Conservation (phyloP, 2,113 vertebrate genomes). For the Salminus brasiliensis region DNA sequence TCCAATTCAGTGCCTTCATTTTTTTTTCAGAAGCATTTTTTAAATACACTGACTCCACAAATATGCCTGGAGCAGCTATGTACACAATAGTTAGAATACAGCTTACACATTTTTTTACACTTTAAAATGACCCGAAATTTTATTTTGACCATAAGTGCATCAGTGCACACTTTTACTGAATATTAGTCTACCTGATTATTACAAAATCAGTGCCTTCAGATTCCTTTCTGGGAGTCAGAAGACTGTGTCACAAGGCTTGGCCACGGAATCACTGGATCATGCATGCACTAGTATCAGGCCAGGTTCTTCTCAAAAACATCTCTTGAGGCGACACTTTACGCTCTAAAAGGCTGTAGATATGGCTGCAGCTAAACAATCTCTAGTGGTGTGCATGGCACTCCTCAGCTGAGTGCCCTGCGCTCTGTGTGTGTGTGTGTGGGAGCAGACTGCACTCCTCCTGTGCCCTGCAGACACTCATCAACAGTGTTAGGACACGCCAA, state of each 20-base stretch:
- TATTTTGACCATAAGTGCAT: too few species aligned
- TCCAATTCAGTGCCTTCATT: background rate
- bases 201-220: too few species aligned
- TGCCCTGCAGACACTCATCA: conserved; percentile 99
- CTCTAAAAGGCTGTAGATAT: conserved; percentile 11
- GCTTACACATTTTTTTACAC: too few species aligned
- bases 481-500: conserved; percentile 99
- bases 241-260: too few species aligned
- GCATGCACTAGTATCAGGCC: conserved; percentile 9
- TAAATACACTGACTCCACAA: too few species aligned
- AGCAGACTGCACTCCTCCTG: conserved; percentile 82
- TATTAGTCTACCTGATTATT: too few species aligned
- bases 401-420: background rate
- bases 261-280: background rate
- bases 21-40: too few species aligned
- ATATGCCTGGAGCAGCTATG: too few species aligned
- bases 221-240: too few species aligned
- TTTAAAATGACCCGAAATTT: too few species aligned
- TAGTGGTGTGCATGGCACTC: background rate
- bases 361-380: background rate
- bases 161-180: too few species aligned
- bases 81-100: too few species aligned
- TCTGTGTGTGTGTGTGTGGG: conserved; percentile 27
- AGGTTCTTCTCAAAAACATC: conserved; percentile 9
- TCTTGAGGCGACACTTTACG: background rate